Base-by-base conservation (phyloP, 1,140 invertebrate species). In the Holotrichia oblita region DNA sequence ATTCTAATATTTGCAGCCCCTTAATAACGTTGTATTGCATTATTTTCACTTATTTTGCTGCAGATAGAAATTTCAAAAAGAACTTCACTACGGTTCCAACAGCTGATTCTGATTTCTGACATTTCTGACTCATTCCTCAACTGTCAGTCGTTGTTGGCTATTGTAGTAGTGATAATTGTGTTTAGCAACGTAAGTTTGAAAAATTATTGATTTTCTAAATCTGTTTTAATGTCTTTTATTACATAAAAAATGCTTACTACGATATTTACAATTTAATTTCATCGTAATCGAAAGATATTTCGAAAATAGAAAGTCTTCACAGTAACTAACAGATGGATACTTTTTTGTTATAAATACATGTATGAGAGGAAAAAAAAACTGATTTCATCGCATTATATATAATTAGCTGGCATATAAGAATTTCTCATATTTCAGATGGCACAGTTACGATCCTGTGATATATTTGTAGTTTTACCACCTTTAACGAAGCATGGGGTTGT, bases 401-500 rank as follows among this genome's bases (percentile, higher is more conserved):
- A 61, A 61, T 14, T 61, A 20, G 6, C 12, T 34, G 14, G 22
- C 22, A 22, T 12, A 4, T 6, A 24, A 22, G 10, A 24, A 27
- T 69, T 69, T 9, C 14, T 69, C 3, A 34, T 17, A 40, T 82
- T 80, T 24, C 73, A 84, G 81, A 86, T 86, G 85, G 82, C 77
- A 44, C 34, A 24, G 59, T 84, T 81, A 73, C 80, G 79, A 55
- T 90, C 91, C 9, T 93, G 92, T 87, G 92, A 94, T 85, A 92
- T 91, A 7, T 94, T 95, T 86, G 93, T 94, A 3, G 93, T 92
- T 20, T 84, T 94, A 27, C 90, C 92, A 10, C 90, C 92, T 2
- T 83, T 89, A 3, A 93, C 93, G 0, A 86, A 88, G 40, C 86
- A 90, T 77, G 89, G 90, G 42, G 88, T 91, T 9, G 88, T 94